These are phyloP conservation scores for Pachyrhynchus sulphureomaculatus DNA, from an alignment of 1,140 invertebrate species.

Conservation along the genomic window DNA sequence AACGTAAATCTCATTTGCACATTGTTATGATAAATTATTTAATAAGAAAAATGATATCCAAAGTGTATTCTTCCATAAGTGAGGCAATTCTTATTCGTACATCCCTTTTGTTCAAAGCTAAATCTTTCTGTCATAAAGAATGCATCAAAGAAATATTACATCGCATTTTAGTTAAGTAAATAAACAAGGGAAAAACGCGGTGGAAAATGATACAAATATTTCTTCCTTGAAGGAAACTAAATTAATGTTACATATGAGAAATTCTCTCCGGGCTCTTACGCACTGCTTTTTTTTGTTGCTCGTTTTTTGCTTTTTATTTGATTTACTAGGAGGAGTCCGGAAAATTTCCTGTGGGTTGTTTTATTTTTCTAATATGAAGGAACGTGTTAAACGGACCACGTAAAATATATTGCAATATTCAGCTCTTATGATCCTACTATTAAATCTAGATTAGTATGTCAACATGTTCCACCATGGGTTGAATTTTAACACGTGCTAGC, in stretches of 20 bases:
- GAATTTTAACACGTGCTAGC: no score
- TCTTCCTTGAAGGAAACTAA: conserved; percentile 34
- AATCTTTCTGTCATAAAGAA: conserved; percentile 38
- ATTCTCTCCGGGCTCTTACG: conserved; percentile 12
- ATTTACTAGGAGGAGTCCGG: neutral
- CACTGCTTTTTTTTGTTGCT: conserved; percentile 3
- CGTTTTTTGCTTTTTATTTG: conserved; percentile 14
- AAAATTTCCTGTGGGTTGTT: no score
- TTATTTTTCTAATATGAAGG: no score
- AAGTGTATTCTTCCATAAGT: conserved; percentile 24
- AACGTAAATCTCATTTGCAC: no score
- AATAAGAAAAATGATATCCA: conserved; percentile 30
- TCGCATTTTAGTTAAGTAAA: conserved; percentile 36
- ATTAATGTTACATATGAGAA: conserved; percentile 35
- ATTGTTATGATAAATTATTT: conserved; percentile 14
- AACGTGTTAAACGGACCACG: no score
- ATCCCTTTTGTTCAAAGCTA: conserved; percentile 26
- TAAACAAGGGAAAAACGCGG: conserved; percentile 31
- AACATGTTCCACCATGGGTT: no score
- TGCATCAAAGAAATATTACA: conserved; percentile 37
- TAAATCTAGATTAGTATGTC: no score
- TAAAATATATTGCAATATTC: no score
- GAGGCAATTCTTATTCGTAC: conserved; percentile 23
- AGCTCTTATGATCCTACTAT: no score
- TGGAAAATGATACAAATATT: conserved; percentile 37